Percentiles rank a stretch among this genome's conserved stretches.
These are phyloP conservation scores for Harpalus rufipes DNA, from an alignment of 2,888 invertebrate genomes.

Conservation along the genomic window DNA sequence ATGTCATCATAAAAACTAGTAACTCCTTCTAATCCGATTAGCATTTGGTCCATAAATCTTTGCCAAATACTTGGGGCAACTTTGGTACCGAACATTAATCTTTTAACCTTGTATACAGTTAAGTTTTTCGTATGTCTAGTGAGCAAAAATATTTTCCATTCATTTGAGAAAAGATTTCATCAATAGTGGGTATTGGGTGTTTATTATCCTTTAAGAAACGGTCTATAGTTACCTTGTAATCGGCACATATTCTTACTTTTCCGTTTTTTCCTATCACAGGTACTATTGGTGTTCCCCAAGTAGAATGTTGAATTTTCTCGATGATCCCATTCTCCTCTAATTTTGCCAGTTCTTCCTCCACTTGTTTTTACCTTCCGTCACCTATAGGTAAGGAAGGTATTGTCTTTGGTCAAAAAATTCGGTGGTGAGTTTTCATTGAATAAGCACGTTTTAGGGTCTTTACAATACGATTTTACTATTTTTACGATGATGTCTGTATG, in stretches of 20 bases:
- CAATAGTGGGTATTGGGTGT: no score
- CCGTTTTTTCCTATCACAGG: constrained; percentile 69
- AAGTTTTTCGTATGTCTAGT: constrained; percentile 66
- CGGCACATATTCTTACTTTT: neutral
- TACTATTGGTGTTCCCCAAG: constrained; percentile 69
- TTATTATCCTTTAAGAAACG: neutral
- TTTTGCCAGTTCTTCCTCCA: no score
- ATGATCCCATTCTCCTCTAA: no score
- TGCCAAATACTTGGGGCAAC: constrained; percentile 71
- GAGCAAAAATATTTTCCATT: constrained; percentile 66
- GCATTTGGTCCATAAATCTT: constrained; percentile 70
- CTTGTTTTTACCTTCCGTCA: no score
- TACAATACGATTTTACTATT: no score
- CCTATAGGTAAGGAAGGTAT: no score
- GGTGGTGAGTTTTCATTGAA: no score
- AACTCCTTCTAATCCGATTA: constrained; percentile 51
- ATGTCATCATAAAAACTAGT: constrained; percentile 30
- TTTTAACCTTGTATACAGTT: constrained; percentile 62
- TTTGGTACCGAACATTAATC: constrained; percentile 68
- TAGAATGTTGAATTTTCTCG: no score
- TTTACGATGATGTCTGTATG: no score
- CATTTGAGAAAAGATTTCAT: constrained; percentile 52
- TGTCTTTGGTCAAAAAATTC: no score
- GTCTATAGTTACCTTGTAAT: no score
- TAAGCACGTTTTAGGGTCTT: no score